Percentiles rank a stretch among this genome's conserved stretches.
phyloP scores from a whole-genome alignment of 1,140 invertebrate species.

The Drosophila paulistorum region DNA sequence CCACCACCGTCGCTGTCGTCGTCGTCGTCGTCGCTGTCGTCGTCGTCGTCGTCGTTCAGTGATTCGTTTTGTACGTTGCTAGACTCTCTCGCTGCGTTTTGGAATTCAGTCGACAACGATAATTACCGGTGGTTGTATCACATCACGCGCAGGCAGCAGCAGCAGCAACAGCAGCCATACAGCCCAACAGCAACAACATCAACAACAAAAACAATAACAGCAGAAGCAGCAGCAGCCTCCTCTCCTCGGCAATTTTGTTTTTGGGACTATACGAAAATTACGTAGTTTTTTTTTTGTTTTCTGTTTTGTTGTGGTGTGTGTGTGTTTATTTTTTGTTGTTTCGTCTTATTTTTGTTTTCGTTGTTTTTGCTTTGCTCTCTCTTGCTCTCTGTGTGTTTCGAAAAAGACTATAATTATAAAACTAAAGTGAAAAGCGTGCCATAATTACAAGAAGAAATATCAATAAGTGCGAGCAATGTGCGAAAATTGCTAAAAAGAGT shows the following conservation, averaged over 20 bases:
- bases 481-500: constrained; percentile 59
- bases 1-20: neutral
- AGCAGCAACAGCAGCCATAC: constrained; percentile 27
- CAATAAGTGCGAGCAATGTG: constrained; percentile 67
- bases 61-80: constrained; percentile 80
- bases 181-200: constrained; percentile 33
- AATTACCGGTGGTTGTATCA: constrained; percentile 83
- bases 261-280: constrained; percentile 18
- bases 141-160: constrained; percentile 70
- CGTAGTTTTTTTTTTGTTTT: constrained; percentile 33
- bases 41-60: constrained; percentile 54
- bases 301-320: constrained; percentile 30
- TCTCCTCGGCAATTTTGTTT: constrained; percentile 36
- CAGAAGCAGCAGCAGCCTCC: constrained; percentile 20
- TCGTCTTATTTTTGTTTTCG: constrained; percentile 4
- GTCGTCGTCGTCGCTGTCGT: constrained; percentile 32
- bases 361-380: constrained; percentile 12
- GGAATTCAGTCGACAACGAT: constrained; percentile 82
- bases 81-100: constrained; percentile 82
- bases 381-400: neutral
- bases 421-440: constrained; percentile 71
- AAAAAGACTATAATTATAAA: constrained; percentile 65
- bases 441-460: constrained; percentile 64
- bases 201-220: constrained; percentile 26
- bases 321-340: constrained; percentile 37